Evolutionary conservation across 2,113 vertebrate genomes (phyloP), one percentile per base, ranked within the genome.

Genomic region (Mixornis gularis): DNA sequence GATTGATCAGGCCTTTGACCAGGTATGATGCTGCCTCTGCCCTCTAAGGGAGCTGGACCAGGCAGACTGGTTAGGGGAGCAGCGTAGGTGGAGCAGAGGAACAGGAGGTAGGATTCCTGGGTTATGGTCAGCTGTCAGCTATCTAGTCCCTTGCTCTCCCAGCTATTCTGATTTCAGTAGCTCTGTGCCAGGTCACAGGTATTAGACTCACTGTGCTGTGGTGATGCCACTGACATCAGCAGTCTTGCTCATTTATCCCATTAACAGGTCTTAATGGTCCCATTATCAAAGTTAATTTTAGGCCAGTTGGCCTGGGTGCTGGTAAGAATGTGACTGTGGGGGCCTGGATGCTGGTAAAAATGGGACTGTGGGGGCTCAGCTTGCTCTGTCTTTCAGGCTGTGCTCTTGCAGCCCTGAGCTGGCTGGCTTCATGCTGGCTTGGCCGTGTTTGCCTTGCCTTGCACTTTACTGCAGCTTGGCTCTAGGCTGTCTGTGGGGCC

Each of bases 1-100:
- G 94, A 99, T 98, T 1, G 98, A 98, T 92, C 98, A 98, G 92
- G 98, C 98, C 17, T 98, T 98, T 73, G 98, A 98, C 95, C 98
- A 98, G 98, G 99, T 99, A 94, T 12, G 62, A 40, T 64, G 32
- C 43, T 71, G 41, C 11, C 0, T 65, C n/a, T 77, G 53, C 38
- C 18, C 32, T 80, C 60, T 48, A 26, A 59, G 83, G 36, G 49
- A 30, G 32, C 59, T 22, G 2, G 72, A 46, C n/a, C 0, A 1
- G 48, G 52, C 52, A 74, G 30, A 27, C 15, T 62, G 52, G 7
- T 79, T 70, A 46, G 49, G 22, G 44, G 44, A 51, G 17, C 44
- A 84, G 46, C 34, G 17, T 1, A 69, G 52, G 4, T 90, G 65
- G 38, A 79, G 30, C 25, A 60, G 53, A 49, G 56, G 55, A 83